Percentiles rank a stretch among this genome's conserved stretches.
Conservation (phyloP, 2,113 vertebrate genomes). For the Neoarius graeffei region DNA sequence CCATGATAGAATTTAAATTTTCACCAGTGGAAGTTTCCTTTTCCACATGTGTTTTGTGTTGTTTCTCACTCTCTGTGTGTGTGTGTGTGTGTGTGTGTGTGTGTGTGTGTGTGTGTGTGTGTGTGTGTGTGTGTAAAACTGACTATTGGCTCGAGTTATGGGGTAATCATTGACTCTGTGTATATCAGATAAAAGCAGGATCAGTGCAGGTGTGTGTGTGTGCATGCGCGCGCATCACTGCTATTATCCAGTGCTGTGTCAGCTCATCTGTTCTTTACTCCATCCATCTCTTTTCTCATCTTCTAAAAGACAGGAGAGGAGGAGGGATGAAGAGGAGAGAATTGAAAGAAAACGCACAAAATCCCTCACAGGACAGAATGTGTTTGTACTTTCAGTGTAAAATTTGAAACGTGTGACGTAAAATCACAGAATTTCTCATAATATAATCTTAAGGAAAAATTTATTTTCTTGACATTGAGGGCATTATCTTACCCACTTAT, state of each 20-base stretch:
- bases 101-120: conserved; percentile 7
- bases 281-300: conserved; percentile 91
- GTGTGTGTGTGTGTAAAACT: conserved; percentile 11
- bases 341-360: not conserved
- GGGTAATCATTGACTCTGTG: conserved; percentile 48
- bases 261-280: conserved; percentile 95
- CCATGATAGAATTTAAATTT: not conserved
- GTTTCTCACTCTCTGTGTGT: no score
- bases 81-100: not conserved
- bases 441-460: no score
- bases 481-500: not conserved
- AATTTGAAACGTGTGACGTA: not conserved
- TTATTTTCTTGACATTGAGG: not conserved
- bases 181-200: conserved; percentile 93
- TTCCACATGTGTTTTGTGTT: not conserved
- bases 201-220: conserved; percentile 92
- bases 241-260: conserved; percentile 97
- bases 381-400: not conserved
- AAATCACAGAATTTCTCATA: no score
- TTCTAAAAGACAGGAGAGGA: conserved; percentile 18
- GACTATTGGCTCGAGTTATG: conserved; percentile 28
- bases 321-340: conserved; percentile 6
- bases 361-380: not conserved
- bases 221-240: conserved; percentile 95
- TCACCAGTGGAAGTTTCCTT: not conserved